Conservation (phyloP, 2,797 vertebrate species). For the Caiman crocodilus region DNA sequence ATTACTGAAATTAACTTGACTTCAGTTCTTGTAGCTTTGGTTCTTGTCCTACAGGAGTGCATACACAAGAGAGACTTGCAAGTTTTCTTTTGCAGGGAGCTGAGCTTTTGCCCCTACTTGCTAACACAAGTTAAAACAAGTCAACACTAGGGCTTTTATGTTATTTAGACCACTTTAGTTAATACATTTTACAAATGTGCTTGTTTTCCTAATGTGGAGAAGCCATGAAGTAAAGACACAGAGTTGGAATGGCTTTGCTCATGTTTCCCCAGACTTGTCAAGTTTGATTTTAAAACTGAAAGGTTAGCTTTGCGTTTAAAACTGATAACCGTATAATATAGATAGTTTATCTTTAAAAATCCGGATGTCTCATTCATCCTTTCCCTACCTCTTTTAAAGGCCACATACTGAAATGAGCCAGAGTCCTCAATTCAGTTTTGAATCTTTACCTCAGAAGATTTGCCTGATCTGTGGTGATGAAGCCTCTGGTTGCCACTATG, state of each 20-base stretch:
- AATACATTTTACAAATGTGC: not conserved
- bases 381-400: slow-evolving; percentile 75
- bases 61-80: not conserved
- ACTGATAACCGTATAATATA: not conserved
- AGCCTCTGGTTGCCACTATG: slow-evolving; percentile 97
- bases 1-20: not conserved
- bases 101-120: not conserved
- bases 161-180: not conserved
- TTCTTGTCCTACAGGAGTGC: not conserved
- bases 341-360: not conserved
- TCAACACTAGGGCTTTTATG: not conserved
- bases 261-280: not conserved
- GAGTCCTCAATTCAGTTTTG: slow-evolving; percentile 81
- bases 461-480: slow-evolving; percentile 97
- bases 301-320: not conserved
- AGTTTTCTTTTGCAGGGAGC: not conserved
- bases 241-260: not conserved
- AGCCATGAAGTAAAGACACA: not conserved
- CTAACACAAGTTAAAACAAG: not conserved
- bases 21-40: not conserved
- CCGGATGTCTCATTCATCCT: not conserved
- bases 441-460: slow-evolving; percentile 89
- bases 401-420: slow-evolving; percentile 81
- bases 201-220: not conserved
- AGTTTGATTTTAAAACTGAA: not conserved